Conservation (phyloP, 2,797 vertebrate genomes). For the Parotocinclus haroldoi region DNA sequence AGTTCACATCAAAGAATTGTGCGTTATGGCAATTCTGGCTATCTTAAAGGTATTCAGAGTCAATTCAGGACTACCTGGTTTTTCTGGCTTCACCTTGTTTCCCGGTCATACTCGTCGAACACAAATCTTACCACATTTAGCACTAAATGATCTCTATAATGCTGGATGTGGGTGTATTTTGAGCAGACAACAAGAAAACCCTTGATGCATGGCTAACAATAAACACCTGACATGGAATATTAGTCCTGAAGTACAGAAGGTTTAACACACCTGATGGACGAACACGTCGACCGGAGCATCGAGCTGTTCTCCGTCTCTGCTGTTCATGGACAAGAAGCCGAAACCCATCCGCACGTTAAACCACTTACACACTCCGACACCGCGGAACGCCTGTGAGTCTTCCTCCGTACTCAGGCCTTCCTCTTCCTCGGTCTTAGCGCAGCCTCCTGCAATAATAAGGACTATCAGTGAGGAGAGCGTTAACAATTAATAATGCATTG, state of each 20-base stretch:
- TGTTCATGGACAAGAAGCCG: constrained; percentile 96
- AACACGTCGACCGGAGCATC: constrained; percentile 94
- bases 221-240: not conserved
- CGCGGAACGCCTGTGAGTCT: constrained; percentile 75
- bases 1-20: too few species aligned
- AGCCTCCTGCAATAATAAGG: constrained; percentile 73
- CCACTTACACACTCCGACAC: constrained; percentile 92
- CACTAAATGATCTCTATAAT: not conserved
- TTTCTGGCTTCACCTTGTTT: constrained; percentile 15
- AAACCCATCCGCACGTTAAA: constrained; percentile 99
- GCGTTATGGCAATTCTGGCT: too few species aligned
- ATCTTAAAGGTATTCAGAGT: not conserved
- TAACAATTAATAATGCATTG: not conserved
- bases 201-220: too few species aligned
- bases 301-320: constrained; percentile 80
- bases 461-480: not conserved
- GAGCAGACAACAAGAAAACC: not conserved
- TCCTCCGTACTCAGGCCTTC: constrained; percentile 75
- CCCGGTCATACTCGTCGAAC: not conserved
- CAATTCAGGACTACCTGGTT: constrained; percentile 9
- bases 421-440: constrained; percentile 81
- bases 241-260: not conserved
- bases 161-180: too few species aligned
- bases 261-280: constrained; percentile 87
- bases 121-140: not conserved